Conservation (phyloP, 2,113 vertebrate genomes). For the Cyanoliseus patagonus region DNA sequence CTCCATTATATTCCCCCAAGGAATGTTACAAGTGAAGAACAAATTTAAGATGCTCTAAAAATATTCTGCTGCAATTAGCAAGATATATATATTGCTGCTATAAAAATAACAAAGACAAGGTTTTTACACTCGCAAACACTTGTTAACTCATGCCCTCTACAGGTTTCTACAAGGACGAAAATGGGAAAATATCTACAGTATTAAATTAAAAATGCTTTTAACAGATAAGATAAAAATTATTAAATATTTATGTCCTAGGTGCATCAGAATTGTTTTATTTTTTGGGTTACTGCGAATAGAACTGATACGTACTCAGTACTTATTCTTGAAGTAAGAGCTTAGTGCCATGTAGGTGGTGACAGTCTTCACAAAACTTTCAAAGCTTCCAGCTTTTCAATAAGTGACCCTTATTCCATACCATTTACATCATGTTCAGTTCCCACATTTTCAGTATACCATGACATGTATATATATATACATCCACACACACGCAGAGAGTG, state of each 20-base stretch:
- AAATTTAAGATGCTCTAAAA: constrained; percentile 12
- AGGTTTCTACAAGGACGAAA: not conserved
- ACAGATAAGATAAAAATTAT: not conserved
- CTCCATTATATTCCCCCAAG: not conserved
- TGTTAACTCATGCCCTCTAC: not conserved
- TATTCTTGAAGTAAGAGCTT: not conserved
- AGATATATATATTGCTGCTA: not conserved
- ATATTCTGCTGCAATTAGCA: constrained; percentile 17
- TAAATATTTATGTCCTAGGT: not conserved
- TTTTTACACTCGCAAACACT: not conserved
- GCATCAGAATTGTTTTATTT: not conserved
- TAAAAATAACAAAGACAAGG: not conserved
- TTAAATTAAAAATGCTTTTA: constrained; percentile 26
- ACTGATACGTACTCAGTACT: not conserved
- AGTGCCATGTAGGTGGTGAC: too few species aligned
- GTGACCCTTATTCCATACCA: too few species aligned
- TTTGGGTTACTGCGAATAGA: not conserved
- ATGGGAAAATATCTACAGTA: not conserved
- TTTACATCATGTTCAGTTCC: too few species aligned
- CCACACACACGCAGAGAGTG: too few species aligned
- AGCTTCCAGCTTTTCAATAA: too few species aligned
- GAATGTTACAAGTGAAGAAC: not conserved
- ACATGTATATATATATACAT: too few species aligned
- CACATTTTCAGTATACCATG: too few species aligned
- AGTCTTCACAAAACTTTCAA: too few species aligned